Percentiles rank a stretch among this genome's conserved stretches.
phyloP scores from a whole-genome alignment of 2,113 vertebrate species.

The Aplodontia rufa region DNA sequence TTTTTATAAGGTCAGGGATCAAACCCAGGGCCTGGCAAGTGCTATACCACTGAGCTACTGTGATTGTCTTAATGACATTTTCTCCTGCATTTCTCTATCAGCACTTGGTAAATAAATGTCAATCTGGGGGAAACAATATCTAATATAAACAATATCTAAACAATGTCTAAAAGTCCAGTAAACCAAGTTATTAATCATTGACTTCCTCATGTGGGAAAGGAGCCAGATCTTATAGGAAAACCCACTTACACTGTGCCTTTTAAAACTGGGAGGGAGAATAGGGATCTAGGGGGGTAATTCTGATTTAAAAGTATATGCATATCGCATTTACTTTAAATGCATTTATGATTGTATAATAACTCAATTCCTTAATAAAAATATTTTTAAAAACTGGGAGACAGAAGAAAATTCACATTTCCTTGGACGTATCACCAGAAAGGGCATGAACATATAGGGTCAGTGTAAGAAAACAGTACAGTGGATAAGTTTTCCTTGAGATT shows the following conservation, averaged over 20 bases:
- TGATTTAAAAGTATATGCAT: too few species aligned
- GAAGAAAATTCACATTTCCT: neutral
- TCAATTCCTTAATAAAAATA: too few species aligned
- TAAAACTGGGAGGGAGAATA: neutral
- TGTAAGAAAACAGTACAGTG: neutral
- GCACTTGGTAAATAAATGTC: slow-evolving; percentile 48
- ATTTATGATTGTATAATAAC: too few species aligned
- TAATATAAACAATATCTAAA: too few species aligned
- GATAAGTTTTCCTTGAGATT: neutral
- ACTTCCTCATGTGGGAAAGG: neutral
- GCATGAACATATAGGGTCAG: neutral
- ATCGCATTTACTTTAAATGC: too few species aligned
- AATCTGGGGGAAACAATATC: neutral
- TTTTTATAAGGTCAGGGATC: too few species aligned
- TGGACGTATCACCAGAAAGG: neutral
- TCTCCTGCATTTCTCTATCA: neutral
- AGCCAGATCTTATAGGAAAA: neutral
- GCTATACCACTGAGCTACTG: too few species aligned
- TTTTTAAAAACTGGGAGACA: too few species aligned
- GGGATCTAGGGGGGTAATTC: too few species aligned
- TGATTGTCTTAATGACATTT: neutral
- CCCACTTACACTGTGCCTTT: neutral
- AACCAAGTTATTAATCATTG: slow-evolving; percentile 54
- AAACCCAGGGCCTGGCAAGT: too few species aligned
- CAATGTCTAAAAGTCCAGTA: slow-evolving; percentile 50